Percentiles rank a stretch among this genome's conserved stretches.
phyloP scores from a whole-genome alignment of 2,113 vertebrate species.

The Ahaetulla prasina region DNA sequence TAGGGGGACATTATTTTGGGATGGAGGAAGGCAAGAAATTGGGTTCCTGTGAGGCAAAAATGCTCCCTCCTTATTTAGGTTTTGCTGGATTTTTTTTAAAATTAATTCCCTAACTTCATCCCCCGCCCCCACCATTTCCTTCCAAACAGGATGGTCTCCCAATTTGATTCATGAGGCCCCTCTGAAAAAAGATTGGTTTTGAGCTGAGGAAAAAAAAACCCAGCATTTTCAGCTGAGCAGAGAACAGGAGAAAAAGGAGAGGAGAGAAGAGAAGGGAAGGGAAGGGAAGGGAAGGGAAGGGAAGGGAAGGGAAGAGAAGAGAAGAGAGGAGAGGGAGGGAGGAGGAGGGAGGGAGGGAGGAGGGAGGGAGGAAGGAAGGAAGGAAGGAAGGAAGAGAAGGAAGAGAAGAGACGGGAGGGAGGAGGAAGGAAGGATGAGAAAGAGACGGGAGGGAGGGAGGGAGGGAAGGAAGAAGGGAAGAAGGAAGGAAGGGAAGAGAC shows the following conservation, averaged over 20 bases:
- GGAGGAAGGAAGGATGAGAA: rapidly evolving
- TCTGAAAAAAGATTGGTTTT: background rate
- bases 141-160: background rate
- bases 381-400: rapidly evolving
- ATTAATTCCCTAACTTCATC: background rate
- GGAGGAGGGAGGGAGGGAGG: too few relatives aligned
- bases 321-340: background rate
- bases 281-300: background rate
- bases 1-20: background rate
- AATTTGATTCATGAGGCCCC: background rate
- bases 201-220: background rate
- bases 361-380: rapidly evolving
- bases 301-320: background rate
- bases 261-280: background rate
- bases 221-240: background rate
- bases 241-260: background rate
- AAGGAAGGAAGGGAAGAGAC: too few relatives aligned
- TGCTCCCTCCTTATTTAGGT: background rate
- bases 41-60: background rate
- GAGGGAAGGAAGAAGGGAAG: too few relatives aligned
- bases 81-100: background rate
- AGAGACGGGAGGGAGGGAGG: too few relatives aligned
- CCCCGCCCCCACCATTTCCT: background rate
- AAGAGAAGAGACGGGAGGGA: rapidly evolving
- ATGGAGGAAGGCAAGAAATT: background rate